phyloP scores from a whole-genome alignment of 2,888 invertebrate genomes.

The Coelopa pilipes region DNA sequence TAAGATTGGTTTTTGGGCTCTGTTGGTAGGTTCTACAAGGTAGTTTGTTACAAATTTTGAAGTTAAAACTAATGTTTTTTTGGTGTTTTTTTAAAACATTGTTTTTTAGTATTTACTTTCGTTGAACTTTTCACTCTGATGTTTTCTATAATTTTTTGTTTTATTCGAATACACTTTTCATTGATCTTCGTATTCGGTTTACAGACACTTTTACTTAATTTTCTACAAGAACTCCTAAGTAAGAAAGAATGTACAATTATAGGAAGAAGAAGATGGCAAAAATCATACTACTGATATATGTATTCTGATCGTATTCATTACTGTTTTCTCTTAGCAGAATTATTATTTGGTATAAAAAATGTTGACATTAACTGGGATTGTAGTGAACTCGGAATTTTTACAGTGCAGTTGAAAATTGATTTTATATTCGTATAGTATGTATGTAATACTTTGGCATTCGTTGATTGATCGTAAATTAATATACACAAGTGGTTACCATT shows the following conservation, averaged over 20 bases:
- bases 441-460: slow-evolving; percentile 27
- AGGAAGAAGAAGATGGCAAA: no score
- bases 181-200: not conserved
- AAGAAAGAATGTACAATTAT: no score
- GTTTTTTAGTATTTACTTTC: not conserved
- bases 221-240: no score
- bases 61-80: not conserved
- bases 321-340: not conserved
- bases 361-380: not conserved
- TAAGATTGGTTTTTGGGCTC: not conserved
- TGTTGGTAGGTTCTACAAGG: slow-evolving; percentile 5
- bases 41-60: slow-evolving; percentile 3
- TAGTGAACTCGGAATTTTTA: not conserved
- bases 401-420: slow-evolving; percentile 2
- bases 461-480: slow-evolving; percentile 17
- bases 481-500: slow-evolving; percentile 11
- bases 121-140: not conserved
- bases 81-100: not conserved
- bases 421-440: not conserved
- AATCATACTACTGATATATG: no score
- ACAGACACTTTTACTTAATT: no score
- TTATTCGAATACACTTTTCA: not conserved
- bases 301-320: no score
- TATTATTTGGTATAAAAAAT: slow-evolving; percentile 6
- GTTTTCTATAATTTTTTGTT: not conserved